Evolutionary conservation across 2,113 vertebrate species (phyloP), one percentile per base, ranked within the genome.

Genomic region (Phalacrocorax aristotelis): DNA sequence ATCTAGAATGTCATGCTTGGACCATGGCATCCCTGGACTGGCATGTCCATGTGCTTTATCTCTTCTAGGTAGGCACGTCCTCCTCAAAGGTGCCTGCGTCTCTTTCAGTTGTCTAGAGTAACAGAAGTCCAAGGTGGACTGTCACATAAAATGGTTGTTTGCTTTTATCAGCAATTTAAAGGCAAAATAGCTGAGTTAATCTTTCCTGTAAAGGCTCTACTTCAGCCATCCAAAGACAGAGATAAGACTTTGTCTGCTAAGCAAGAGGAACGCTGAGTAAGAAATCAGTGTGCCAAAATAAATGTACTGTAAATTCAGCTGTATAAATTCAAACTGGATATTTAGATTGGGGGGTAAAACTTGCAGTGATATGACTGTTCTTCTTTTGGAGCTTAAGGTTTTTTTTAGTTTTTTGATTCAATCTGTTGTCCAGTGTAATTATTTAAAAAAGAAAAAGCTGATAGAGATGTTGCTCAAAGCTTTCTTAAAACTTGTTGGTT

Each of bases 201-300:
- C 93, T 82, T 84, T 58, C 42, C 90, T 75, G 46, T 89, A 87
- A 84, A 93, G 38, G 30, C 61, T 94, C 60, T 82, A 20, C 55
- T 93, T 91, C 51, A 78, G 60, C 65, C 29, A 26, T 78, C 51
- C 36, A 23, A 49, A 83, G 44, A 57, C 26, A 65, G 54, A 89
- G 81, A 79, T 94, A 84, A 94, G 52, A 64, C 42, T 84, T 19
- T 83, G 17, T 87, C 90, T 84, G 77, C 65, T 93, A 71, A 93
- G 69, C 42, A 55, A 71, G 48, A 54, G 65, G 60, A 93, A 49
- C 51, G 9, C 13, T 14, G 62, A 68, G 32, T 88, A 81, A 88
- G 91, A 88, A 81, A 80, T 66, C 51, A 29, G 15, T 26, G 60
- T 75, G 40, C 64, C 55, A 54, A 81, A 89, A 57, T 27, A 91